These are phyloP conservation scores for Papilio aristodemus DNA, from an alignment of 1,140 invertebrate genomes.

Conservation along the genomic window DNA sequence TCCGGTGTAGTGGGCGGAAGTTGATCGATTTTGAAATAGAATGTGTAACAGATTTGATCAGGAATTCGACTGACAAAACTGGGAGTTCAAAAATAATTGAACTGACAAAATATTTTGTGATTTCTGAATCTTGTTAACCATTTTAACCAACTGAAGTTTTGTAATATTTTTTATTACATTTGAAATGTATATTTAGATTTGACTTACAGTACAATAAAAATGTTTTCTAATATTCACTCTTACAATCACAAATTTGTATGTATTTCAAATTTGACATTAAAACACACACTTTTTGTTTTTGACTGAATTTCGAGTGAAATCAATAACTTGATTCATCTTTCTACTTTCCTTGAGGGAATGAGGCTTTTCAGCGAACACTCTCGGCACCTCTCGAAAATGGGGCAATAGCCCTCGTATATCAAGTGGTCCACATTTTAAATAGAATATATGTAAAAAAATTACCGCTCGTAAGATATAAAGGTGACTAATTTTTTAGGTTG, in stretches of 20 bases:
- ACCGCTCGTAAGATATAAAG: background rate
- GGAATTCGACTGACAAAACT: background rate
- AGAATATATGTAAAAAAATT: constrained; percentile 30
- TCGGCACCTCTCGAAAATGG: constrained; percentile 23
- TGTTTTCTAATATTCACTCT: too few relatives aligned
- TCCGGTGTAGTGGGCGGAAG: background rate
- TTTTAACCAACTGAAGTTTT: too few relatives aligned
- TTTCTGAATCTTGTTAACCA: too few relatives aligned
- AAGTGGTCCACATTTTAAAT: constrained; percentile 29
- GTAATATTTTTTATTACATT: too few relatives aligned
- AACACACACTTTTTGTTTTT: too few relatives aligned
- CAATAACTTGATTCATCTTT: constrained; percentile 16
- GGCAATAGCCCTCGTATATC: constrained; percentile 25
- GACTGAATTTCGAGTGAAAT: background rate
- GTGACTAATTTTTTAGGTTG: background rate
- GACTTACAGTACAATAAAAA: too few relatives aligned
- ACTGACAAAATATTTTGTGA: too few relatives aligned
- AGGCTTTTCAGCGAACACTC: constrained; percentile 23
- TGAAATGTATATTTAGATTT: too few relatives aligned
- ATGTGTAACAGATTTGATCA: background rate
- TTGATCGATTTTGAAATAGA: background rate
- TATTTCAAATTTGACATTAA: too few relatives aligned
- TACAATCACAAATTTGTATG: too few relatives aligned
- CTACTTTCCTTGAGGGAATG: background rate
- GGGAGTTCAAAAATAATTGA: too few relatives aligned